A percentile compares a stretch with the other conserved stretches of the same genome.
These are phyloP conservation scores for Pedetes capensis DNA, from an alignment of 2,113 vertebrate species.

Conservation along the genomic window DNA sequence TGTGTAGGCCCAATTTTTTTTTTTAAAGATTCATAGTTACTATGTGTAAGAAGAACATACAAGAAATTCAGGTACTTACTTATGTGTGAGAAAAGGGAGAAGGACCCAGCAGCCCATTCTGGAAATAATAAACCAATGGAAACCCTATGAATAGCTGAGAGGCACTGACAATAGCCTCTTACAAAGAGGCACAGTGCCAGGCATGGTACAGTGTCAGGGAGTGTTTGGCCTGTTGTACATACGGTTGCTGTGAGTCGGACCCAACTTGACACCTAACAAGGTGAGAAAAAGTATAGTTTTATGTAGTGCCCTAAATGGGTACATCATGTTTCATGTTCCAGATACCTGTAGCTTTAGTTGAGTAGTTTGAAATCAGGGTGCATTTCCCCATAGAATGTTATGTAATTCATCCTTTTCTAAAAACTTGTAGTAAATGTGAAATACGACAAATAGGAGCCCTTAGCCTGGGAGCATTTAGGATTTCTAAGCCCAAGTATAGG, in stretches of 20 bases:
- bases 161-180: too few relatives aligned
- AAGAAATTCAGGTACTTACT: neutral
- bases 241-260: too few relatives aligned
- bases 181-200: too few relatives aligned
- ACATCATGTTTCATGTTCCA: neutral
- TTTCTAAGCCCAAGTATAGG: neutral
- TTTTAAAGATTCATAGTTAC: neutral
- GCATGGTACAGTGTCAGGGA: too few relatives aligned
- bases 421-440: neutral
- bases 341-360: slow-evolving; percentile 37
- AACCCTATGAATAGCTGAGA: too few relatives aligned
- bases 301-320: neutral
- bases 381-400: neutral
- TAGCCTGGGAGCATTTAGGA: neutral
- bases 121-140: too few relatives aligned
- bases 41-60: neutral
- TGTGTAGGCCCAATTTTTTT: neutral
- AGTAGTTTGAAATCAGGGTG: neutral
- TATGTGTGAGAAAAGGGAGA: too few relatives aligned
- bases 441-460: neutral
- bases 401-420: neutral
- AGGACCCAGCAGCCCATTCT: too few relatives aligned
- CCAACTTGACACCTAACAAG: too few relatives aligned
- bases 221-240: too few relatives aligned
- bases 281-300: neutral